These are phyloP conservation scores for Dascyllus trimaculatus DNA, from an alignment of 2,113 vertebrate species.

Conservation along the genomic window DNA sequence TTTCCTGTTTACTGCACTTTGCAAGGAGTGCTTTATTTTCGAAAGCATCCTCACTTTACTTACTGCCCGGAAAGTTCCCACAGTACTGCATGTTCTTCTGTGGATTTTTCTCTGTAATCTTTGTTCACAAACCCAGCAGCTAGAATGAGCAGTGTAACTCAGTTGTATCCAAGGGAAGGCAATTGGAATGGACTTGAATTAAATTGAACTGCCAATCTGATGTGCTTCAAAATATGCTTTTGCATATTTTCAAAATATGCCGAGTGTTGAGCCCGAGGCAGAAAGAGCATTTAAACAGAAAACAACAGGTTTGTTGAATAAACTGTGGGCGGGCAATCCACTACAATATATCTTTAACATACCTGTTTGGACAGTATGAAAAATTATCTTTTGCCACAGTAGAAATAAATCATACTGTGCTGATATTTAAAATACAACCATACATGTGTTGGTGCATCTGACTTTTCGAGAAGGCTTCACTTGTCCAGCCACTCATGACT, in stretches of 20 bases:
- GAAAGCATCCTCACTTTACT: neutral
- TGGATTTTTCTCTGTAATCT: slow-evolving; percentile 12
- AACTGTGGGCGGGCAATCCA: slow-evolving; percentile 11
- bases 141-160: neutral
- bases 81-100: neutral
- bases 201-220: neutral
- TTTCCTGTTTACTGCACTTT: too few relatives aligned
- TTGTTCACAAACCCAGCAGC: neutral
- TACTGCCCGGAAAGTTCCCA: neutral
- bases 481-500: neutral
- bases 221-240: neutral
- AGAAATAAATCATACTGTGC: neutral
- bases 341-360: slow-evolving; percentile 7
- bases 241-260: neutral
- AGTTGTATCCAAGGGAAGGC: neutral
- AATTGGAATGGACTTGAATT: neutral
- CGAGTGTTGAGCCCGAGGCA: slow-evolving; percentile 7
- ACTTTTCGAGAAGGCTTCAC: slow-evolving; percentile 12
- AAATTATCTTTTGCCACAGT: neutral
- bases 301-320: slow-evolving; percentile 16
- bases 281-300: neutral
- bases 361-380: slow-evolving; percentile 2
- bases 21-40: neutral
- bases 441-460: neutral
- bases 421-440: neutral